Conservation (phyloP, 2,113 vertebrate species). For the Micronisus gabar region DNA sequence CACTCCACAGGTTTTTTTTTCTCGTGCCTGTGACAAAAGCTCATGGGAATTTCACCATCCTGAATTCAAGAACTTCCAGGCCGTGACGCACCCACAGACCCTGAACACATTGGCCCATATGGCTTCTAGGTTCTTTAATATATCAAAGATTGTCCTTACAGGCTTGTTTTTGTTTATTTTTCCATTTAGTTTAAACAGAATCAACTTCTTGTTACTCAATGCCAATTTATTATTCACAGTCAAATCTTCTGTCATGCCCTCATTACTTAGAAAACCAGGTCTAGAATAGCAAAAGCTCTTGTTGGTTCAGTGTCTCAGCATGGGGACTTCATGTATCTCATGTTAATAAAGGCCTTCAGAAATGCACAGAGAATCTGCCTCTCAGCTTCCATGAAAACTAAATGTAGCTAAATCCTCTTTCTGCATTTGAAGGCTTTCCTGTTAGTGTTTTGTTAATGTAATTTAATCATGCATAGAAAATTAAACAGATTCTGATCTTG, state of each 20-base stretch:
- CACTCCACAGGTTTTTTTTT: background rate
- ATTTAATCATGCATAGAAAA: background rate
- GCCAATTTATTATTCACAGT: background rate
- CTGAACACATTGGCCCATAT: background rate
- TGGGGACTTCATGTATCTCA: background rate
- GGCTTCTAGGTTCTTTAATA: background rate
- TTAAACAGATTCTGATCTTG: background rate
- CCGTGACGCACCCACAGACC: rapidly evolving
- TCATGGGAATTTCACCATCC: background rate
- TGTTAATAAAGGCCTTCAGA: background rate
- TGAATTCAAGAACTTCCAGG: background rate
- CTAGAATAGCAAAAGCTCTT: background rate
- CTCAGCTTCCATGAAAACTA: background rate
- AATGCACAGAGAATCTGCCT: background rate
- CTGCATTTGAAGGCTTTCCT: background rate
- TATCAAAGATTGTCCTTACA: background rate
- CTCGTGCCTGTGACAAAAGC: background rate
- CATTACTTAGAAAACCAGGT: background rate
- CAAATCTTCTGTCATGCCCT: background rate
- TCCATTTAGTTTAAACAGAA: background rate
- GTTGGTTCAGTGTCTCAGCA: background rate
- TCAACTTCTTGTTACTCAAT: background rate
- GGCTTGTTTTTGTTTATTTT: background rate
- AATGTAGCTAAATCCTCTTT: background rate
- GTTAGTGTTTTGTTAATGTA: background rate